These are phyloP conservation scores for Aphrocallistes beatrix DNA, from an alignment of 37 sponge, comb jelly and placozoan genomes.

Conservation along the genomic window DNA sequence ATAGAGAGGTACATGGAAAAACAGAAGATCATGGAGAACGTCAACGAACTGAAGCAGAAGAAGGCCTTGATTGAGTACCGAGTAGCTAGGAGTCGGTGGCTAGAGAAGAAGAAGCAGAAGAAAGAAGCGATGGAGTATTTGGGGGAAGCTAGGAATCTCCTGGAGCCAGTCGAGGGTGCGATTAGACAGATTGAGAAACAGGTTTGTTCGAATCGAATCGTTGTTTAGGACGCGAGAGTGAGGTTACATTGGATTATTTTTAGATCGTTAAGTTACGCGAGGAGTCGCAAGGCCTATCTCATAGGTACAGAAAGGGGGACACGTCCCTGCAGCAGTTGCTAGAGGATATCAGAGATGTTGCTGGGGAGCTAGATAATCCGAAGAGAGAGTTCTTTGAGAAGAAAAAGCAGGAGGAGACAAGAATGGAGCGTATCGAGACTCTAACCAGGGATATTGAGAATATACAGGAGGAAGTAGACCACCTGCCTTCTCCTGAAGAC, in stretches of 20 bases:
- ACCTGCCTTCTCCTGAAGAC: background rate
- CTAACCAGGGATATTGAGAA: conserved; percentile 36
- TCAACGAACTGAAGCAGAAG: conserved; percentile 60
- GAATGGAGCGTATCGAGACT: conserved; percentile 27
- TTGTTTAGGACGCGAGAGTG: too few species aligned
- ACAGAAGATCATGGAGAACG: conserved; percentile 32
- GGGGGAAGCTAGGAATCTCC: conserved; percentile 20
- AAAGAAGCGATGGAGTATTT: conserved; percentile 30
- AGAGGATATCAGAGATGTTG: conserved; percentile 6
- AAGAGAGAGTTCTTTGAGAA: conserved; percentile 44
- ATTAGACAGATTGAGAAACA: background rate
- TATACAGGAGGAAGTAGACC: background rate
- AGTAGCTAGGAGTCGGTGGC: conserved; percentile 30
- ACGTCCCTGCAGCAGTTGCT: background rate
- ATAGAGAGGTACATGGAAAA: conserved; percentile 56
- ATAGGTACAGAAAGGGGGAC: background rate
- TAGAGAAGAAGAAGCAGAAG: conserved; percentile 29
- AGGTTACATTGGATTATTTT: too few species aligned
- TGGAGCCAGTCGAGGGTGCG: conserved; percentile 26
- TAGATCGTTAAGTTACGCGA: background rate
- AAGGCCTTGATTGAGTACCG: conserved; percentile 76
- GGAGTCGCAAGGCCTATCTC: background rate
- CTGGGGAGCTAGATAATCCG: conserved; percentile 43
- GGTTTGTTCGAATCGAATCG: too few species aligned
- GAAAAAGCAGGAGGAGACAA: conserved; percentile 35